Base-by-base conservation (phyloP, 1,140 invertebrate species). In the Dendroctonus valens region DNA sequence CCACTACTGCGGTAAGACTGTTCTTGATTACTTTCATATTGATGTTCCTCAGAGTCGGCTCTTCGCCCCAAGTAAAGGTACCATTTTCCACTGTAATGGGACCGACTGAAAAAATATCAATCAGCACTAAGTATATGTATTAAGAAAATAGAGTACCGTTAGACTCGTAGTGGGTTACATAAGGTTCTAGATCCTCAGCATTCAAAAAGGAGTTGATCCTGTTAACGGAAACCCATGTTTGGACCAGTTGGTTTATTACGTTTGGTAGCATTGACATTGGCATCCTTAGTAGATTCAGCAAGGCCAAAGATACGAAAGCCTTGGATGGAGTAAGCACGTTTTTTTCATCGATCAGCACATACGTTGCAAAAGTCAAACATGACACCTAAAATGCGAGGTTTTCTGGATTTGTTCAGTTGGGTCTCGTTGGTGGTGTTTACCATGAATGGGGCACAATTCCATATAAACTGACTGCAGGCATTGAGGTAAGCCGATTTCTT, bases 211-310 rank as follows among this genome's bases (percentile, higher is more conserved):
- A 91, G 75, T 94, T 93, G 65, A 96, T 87, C 79, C 91, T 85
- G 76, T 89, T 87, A 26, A 92, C 83, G 64, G 90, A 92, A 61
- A 93, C 90, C 73, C 85, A 84, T 92, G 79, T 57, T 53, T 74
- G 91, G 70, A 94, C 90, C 73, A 93, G 82, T 80, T 91, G 92
- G 75, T 86, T 87, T 78, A 93, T 91, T 83, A 92, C 87, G 86
- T 92, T 92, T 76, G 91, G 91, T 80, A 93, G 84, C 88, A 92
- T 90, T 74, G 88, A 90, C 74, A 95, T 83, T 71, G 96, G 95
- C 80, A 97, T 96, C 76, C 95, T 88, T 69, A 99, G 86, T 71
- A 98, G 94, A 82, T 98, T 98, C 84, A 99, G 98, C 73, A 99
- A 86, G 76, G 96, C 92, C 71, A 99, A 83, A 69, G 96, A 94